Percentiles rank a stretch among this genome's conserved stretches.
These are phyloP conservation scores for Agriotes lineatus DNA, from an alignment of 2,888 invertebrate species.

Conservation along the genomic window DNA sequence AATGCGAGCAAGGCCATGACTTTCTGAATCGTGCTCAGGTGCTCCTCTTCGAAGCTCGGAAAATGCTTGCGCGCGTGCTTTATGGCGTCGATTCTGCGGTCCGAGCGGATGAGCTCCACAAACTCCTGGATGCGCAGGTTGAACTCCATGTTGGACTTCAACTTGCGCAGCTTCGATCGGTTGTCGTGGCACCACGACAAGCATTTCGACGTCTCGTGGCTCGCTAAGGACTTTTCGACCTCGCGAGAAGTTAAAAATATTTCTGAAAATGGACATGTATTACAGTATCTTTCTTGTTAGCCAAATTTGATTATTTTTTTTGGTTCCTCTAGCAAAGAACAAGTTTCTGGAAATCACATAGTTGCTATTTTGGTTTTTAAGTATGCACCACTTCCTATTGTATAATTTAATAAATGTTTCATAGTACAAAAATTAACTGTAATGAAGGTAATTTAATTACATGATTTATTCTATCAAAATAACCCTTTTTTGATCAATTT, in stretches of 20 bases:
- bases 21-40: slow-evolving; percentile 88
- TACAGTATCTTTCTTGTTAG: too few species aligned
- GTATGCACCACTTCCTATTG: too few species aligned
- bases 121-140: slow-evolving; percentile 94
- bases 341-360: too few species aligned
- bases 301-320: too few species aligned
- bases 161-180: slow-evolving; percentile 92
- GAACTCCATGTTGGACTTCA: slow-evolving; percentile 96
- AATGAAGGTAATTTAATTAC: too few species aligned
- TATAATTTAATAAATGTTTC: too few species aligned
- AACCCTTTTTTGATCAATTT: too few species aligned
- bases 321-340: too few species aligned
- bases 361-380: too few species aligned
- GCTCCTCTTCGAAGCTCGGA: slow-evolving; percentile 87
- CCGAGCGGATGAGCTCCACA: slow-evolving; percentile 91
- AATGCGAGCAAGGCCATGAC: slow-evolving; percentile 97
- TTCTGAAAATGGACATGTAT: too few species aligned
- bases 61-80: slow-evolving; percentile 95
- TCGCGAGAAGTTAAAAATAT: slow-evolving; percentile 86
- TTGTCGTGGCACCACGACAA: slow-evolving; percentile 97
- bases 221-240: slow-evolving; percentile 87
- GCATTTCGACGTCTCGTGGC: slow-evolving; percentile 88
- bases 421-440: too few species aligned
- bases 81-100: slow-evolving; percentile 91
- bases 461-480: too few species aligned